Conservation (phyloP, 2,113 vertebrate species). For the Brienomyrus brachyistius region DNA sequence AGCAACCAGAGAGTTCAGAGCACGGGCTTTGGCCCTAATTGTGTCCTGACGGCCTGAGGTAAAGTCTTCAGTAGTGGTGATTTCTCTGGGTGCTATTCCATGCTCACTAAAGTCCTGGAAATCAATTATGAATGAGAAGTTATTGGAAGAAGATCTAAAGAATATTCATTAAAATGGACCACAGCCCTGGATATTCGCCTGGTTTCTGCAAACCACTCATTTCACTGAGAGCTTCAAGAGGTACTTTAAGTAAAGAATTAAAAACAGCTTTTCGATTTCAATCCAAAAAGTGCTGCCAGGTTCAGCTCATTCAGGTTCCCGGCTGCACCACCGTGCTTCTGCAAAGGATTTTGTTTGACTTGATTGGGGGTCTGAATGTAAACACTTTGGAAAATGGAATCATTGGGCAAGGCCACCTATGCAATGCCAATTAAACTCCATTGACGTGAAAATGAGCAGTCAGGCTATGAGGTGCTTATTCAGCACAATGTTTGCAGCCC, state of each 20-base stretch:
- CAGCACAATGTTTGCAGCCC: not conserved
- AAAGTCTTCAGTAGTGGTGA: slow-evolving; percentile 82
- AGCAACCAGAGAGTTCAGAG: slow-evolving; percentile 63
- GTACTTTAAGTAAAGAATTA: not conserved
- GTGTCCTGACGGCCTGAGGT: slow-evolving; percentile 70
- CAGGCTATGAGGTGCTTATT: not conserved
- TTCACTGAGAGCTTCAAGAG: not conserved
- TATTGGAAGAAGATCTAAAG: not conserved
- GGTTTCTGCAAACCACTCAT: not conserved
- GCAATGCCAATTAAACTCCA: not conserved
- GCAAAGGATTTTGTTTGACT: not conserved
- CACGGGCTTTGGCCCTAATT: slow-evolving; percentile 72
- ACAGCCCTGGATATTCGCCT: not conserved
- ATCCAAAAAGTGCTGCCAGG: not conserved
- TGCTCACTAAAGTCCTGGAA: slow-evolving; percentile 86
- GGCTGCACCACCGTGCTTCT: not conserved
- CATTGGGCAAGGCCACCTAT: not conserved
- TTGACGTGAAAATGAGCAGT: not conserved
- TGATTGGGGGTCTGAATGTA: not conserved
- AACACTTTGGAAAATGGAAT: not conserved
- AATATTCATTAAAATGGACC: not conserved
- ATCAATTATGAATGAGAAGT: slow-evolving; percentile 19
- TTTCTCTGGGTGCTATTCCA: slow-evolving; percentile 83
- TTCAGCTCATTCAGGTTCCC: not conserved
- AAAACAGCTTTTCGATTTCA: not conserved